phyloP scores from a whole-genome alignment of 2,113 vertebrate genomes.

The Phyllostomus hastatus region DNA sequence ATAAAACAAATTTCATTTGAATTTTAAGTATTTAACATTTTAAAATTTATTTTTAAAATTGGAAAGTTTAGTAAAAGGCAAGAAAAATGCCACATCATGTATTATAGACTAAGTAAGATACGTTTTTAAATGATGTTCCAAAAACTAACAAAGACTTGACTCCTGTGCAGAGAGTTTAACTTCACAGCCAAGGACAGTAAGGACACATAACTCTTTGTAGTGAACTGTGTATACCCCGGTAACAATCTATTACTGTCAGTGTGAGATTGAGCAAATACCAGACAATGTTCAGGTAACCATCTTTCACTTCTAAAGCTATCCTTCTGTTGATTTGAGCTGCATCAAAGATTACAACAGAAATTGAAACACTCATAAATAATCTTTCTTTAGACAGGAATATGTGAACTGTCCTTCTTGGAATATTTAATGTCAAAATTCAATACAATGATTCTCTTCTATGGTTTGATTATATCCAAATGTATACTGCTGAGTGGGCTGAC shows the following conservation, averaged over 20 bases:
- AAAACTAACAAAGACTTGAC: constrained; percentile 66
- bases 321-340: constrained; percentile 64
- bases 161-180: constrained; percentile 44
- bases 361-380: constrained; percentile 62
- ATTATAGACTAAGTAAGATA: constrained; percentile 46
- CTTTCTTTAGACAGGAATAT: constrained; percentile 36
- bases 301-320: constrained; percentile 62
- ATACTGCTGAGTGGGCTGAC: neutral
- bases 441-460: neutral
- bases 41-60: constrained; percentile 64
- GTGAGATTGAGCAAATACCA: constrained; percentile 66
- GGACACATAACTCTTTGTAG: constrained; percentile 69
- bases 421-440: constrained; percentile 36
- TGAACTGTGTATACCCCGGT: constrained; percentile 52
- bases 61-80: constrained; percentile 39
- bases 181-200: constrained; percentile 76
- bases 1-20: neutral
- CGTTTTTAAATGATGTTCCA: constrained; percentile 68
- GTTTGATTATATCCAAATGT: neutral
- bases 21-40: constrained; percentile 64
- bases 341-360: constrained; percentile 59
- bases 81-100: constrained; percentile 57
- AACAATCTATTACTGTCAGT: constrained; percentile 69
- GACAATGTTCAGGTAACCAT: constrained; percentile 54
- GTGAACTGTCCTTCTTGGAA: constrained; percentile 40